Conservation (phyloP, 2,797 vertebrate species). For the Acanthiza pusilla region DNA sequence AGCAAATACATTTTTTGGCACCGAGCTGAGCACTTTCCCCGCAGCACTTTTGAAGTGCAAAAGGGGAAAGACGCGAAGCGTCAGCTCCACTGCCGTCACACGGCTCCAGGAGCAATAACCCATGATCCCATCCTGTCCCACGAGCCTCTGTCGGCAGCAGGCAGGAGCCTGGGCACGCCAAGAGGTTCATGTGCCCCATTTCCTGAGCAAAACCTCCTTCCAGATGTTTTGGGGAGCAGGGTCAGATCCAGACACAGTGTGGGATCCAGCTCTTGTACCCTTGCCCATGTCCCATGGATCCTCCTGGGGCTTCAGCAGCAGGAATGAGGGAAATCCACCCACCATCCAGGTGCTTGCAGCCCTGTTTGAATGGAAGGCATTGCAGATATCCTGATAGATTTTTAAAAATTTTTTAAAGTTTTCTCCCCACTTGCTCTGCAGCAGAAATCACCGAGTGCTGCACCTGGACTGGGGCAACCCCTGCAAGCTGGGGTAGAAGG, state of each 20-base stretch:
- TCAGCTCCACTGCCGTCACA: background rate
- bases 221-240: background rate
- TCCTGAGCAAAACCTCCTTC: background rate
- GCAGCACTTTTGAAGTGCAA: background rate
- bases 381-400: background rate
- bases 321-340: background rate
- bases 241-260: background rate
- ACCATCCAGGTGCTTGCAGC: background rate
- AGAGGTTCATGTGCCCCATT: background rate
- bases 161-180: background rate
- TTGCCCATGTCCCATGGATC: background rate
- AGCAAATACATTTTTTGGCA: background rate
- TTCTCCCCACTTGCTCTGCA: background rate
- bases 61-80: background rate
- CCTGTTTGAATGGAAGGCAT: background rate
- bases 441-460: background rate
- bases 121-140: background rate
- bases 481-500: background rate
- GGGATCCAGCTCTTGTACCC: background rate
- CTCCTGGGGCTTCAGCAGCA: background rate
- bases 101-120: fast-evolving
- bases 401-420: background rate
- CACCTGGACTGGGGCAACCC: fast-evolving
- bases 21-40: background rate
- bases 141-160: background rate